Evolutionary conservation across 2,797 vertebrate species (phyloP).

Genomic region (Lycodopsis pacificus): DNA sequence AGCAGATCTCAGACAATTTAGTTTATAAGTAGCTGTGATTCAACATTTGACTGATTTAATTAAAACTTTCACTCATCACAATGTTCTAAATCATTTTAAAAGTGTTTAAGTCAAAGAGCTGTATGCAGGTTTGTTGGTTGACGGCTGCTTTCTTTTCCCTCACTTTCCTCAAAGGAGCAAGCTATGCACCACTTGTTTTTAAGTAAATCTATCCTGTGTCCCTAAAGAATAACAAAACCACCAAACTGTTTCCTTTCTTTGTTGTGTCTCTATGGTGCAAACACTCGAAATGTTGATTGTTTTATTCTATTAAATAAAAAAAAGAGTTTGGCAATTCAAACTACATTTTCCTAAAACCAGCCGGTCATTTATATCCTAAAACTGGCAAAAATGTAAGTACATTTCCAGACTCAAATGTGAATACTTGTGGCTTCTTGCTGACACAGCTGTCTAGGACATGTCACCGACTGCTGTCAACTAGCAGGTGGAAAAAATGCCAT

Average conservation of each 20-base stretch:
- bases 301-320: neutral
- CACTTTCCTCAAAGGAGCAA: neutral
- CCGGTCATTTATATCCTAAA: conserved; percentile 28
- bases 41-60: conserved; percentile 3
- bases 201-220: neutral
- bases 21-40: conserved; percentile 13
- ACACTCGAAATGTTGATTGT: neutral
- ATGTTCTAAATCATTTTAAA: neutral
- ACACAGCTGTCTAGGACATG: conserved; percentile 32
- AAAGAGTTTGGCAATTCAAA: conserved; percentile 2
- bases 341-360: conserved; percentile 19
- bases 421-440: conserved; percentile 52
- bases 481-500: conserved; percentile 15
- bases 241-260: neutral
- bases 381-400: conserved; percentile 30
- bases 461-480: conserved; percentile 36
- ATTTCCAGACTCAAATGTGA: conserved; percentile 43
- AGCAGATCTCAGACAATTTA: conserved; percentile 16
- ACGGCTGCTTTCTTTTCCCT: neutral
- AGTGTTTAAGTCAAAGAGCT: neutral
- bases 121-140: neutral
- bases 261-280: neutral
- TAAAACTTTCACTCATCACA: conserved; percentile 13
- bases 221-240: neutral
- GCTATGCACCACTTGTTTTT: neutral